Conservation (phyloP, 2,888 invertebrate genomes). For the Campoplex nolae region DNA sequence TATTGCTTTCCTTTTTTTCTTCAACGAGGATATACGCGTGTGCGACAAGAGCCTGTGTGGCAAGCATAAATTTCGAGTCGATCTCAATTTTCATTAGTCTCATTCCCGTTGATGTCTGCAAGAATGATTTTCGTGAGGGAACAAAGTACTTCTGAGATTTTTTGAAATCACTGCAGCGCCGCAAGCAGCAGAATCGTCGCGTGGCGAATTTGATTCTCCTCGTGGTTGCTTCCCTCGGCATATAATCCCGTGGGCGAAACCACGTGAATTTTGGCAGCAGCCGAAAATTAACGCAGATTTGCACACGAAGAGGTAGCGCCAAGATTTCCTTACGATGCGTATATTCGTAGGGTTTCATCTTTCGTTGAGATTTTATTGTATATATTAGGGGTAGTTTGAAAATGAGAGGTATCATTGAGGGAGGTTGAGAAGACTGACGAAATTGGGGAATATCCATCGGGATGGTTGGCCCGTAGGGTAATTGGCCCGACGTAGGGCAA, state of each 20-base stretch:
- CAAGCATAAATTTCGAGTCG: too few relatives aligned
- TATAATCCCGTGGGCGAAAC: neutral
- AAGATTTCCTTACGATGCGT: constrained; percentile 8
- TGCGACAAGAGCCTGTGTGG: too few relatives aligned
- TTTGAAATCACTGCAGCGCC: neutral
- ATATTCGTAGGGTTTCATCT: constrained; percentile 8
- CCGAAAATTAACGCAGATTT: too few relatives aligned
- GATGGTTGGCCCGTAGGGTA: constrained; percentile 65
- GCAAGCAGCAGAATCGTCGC: too few relatives aligned
- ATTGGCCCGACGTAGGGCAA: constrained; percentile 76
- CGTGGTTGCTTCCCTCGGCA: neutral
- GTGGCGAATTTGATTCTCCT: neutral
- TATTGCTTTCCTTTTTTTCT: neutral
- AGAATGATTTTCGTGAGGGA: neutral
- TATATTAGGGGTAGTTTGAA: constrained; percentile 58
- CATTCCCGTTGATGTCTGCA: neutral
- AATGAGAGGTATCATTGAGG: constrained; percentile 78
- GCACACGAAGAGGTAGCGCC: neutral
- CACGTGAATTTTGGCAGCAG: neutral
- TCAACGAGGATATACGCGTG: too few relatives aligned
- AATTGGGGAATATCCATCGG: constrained; percentile 53
- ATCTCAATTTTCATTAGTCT: neutral
- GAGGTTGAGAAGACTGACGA: neutral
- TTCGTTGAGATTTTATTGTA: constrained; percentile 49
- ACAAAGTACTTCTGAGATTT: neutral